Conservation (phyloP, 2,888 invertebrate species). For the Leptopilina syphax region DNA sequence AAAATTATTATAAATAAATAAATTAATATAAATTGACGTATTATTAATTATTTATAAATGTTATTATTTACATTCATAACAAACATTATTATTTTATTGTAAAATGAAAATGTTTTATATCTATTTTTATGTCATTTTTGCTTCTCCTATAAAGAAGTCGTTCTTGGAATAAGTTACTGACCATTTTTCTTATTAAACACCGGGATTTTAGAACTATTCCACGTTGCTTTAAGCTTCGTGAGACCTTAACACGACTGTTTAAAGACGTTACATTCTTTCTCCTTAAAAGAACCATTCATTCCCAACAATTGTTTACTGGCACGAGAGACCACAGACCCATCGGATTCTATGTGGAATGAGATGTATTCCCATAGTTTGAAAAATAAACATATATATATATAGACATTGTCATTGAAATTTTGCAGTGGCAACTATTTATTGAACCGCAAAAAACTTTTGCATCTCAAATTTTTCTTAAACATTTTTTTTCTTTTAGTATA, state of each 20-base stretch:
- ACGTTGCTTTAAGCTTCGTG: slow-evolving; percentile 19
- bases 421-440: background rate
- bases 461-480: too few species aligned
- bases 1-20: too few species aligned
- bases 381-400: background rate
- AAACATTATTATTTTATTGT: too few species aligned
- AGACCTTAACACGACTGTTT: slow-evolving; percentile 34
- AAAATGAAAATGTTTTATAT: too few species aligned
- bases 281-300: slow-evolving; percentile 25
- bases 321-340: slow-evolving; percentile 22
- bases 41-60: too few species aligned
- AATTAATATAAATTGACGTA: too few species aligned
- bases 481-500: too few species aligned
- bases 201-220: slow-evolving; percentile 11
- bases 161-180: slow-evolving; percentile 13
- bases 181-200: slow-evolving; percentile 27
- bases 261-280: slow-evolving; percentile 34
- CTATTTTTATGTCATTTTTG: slow-evolving; percentile 4
- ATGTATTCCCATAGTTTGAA: slow-evolving; percentile 28
- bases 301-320: slow-evolving; percentile 36
- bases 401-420: background rate
- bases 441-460: background rate
- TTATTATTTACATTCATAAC: too few species aligned
- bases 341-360: slow-evolving; percentile 29
- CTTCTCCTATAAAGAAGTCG: background rate